phyloP scores from a whole-genome alignment of 1,140 invertebrate species.

The Trichogramma pretiosum region DNA sequence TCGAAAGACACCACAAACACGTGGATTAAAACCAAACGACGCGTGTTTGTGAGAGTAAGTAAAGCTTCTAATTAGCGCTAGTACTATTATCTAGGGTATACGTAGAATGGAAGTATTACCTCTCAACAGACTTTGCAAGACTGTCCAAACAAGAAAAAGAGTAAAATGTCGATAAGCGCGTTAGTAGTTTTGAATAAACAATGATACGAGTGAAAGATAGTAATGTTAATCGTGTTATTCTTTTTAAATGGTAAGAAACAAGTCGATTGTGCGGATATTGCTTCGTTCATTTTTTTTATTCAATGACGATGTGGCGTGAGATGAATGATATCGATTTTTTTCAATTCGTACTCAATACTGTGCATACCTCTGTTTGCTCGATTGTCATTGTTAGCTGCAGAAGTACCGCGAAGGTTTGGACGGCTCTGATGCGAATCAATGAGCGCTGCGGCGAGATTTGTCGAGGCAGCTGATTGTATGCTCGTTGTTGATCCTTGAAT shows the following conservation, averaged over 20 bases:
- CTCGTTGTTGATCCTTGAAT: slow-evolving; percentile 40
- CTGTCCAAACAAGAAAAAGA: slow-evolving; percentile 40
- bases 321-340: background rate
- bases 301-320: slow-evolving; percentile 1
- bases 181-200: no score
- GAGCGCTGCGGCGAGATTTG: slow-evolving; percentile 46
- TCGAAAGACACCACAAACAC: slow-evolving; percentile 5
- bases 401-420: slow-evolving; percentile 34
- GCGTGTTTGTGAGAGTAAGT: slow-evolving; percentile 13
- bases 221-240: background rate
- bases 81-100: slow-evolving; percentile 21
- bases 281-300: background rate
- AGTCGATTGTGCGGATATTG: background rate
- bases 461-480: slow-evolving; percentile 40
- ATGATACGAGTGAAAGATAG: no score
- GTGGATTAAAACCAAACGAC: slow-evolving; percentile 15
- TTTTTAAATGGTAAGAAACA: background rate
- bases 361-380: slow-evolving; percentile 42
- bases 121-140: slow-evolving; percentile 40
- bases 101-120: slow-evolving; percentile 36
- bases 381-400: slow-evolving; percentile 36
- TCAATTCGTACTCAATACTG: background rate
- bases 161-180: no score
- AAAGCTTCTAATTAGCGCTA: slow-evolving; percentile 18
- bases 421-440: slow-evolving; percentile 46